Conservation (phyloP, 1,140 invertebrate genomes). For the Hyles vespertilio region DNA sequence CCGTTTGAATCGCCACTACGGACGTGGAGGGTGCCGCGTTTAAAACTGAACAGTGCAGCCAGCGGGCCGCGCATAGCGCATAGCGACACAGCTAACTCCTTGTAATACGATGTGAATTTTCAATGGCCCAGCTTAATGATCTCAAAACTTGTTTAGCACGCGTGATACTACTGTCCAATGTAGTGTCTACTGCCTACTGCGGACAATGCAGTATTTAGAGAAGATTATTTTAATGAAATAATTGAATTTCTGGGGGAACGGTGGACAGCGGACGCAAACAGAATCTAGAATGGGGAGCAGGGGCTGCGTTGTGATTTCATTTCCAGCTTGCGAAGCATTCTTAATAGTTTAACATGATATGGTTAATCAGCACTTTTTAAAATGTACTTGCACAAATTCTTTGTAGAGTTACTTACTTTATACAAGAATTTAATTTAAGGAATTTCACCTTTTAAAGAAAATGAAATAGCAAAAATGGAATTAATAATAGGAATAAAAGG, state of each 20-base stretch:
- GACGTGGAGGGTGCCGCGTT: constrained; percentile 32
- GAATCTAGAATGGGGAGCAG: constrained; percentile 47
- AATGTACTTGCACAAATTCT: too few species aligned
- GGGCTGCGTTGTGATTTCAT: constrained; percentile 36
- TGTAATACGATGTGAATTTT: too few species aligned
- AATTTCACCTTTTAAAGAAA: too few species aligned
- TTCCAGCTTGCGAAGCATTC: constrained; percentile 13
- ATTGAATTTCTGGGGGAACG: constrained; percentile 57
- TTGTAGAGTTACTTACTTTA: too few species aligned
- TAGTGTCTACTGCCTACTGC: constrained; percentile 28
- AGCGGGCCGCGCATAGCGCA: too few species aligned
- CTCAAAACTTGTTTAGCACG: constrained; percentile 25
- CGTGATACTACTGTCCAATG: constrained; percentile 27
- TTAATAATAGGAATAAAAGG: too few species aligned
- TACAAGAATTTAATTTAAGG: too few species aligned
- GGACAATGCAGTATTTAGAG: constrained; percentile 30
- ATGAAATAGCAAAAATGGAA: too few species aligned
- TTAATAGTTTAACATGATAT: constrained; percentile 7
- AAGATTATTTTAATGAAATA: constrained; percentile 63
- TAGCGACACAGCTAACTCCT: too few species aligned
- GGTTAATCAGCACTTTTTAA: too few species aligned
- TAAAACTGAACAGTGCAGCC: background rate
- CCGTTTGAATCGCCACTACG: constrained; percentile 43
- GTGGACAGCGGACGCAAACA: constrained; percentile 44
- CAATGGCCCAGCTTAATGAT: too few species aligned